phyloP scores from a whole-genome alignment of 2,797 vertebrate genomes.

The Macrochelys suwanniensis region DNA sequence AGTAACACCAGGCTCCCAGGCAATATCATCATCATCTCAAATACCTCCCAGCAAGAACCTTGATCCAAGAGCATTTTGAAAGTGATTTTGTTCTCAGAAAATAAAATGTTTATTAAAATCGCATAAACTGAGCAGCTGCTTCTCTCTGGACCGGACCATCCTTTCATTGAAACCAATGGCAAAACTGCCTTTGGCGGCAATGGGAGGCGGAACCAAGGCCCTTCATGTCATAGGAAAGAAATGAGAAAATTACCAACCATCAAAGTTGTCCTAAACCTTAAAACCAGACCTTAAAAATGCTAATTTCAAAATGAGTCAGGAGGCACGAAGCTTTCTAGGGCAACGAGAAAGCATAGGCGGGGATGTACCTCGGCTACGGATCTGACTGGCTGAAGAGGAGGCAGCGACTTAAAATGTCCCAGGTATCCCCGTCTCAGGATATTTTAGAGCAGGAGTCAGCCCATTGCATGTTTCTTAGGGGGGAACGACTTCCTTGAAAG shows the following conservation, averaged over 20 bases:
- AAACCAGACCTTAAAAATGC: background rate
- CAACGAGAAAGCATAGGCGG: slow-evolving; percentile 30
- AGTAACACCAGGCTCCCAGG: background rate
- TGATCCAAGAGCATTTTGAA: background rate
- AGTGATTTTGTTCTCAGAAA: slow-evolving; percentile 59
- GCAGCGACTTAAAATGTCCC: slow-evolving; percentile 62
- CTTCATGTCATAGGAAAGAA: background rate
- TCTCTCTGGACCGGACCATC: slow-evolving; percentile 57
- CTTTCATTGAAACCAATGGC: background rate
- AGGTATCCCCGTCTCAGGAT: background rate
- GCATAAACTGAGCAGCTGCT: slow-evolving; percentile 53
- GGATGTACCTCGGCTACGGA: background rate
- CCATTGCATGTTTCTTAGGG: background rate
- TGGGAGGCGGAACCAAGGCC: background rate
- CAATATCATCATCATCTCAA: background rate
- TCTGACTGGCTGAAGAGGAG: slow-evolving; percentile 56
- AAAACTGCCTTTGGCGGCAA: slow-evolving; percentile 34
- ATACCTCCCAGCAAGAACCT: background rate
- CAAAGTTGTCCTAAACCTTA: background rate
- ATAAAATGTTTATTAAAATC: slow-evolving; percentile 70
- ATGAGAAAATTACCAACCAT: slow-evolving; percentile 21
- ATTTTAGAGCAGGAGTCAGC: rapidly evolving
- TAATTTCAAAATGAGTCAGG: background rate
- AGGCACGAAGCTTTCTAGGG: background rate
- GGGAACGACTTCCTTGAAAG: background rate